These are phyloP conservation scores for Pimephales promelas DNA, from an alignment of 2,113 vertebrate species.

Conservation along the genomic window DNA sequence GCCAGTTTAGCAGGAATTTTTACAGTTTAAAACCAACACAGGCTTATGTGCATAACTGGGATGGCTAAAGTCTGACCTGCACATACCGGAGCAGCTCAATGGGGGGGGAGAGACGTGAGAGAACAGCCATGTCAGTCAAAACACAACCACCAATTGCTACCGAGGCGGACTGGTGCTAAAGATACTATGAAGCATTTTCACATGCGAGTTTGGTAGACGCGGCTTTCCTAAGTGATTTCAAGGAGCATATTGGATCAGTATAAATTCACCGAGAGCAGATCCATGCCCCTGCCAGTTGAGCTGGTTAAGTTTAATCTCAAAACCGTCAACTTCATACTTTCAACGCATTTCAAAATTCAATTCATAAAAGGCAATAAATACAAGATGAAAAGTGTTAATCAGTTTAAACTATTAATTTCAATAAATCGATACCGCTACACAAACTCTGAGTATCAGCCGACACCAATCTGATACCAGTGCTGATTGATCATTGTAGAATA, in stretches of 20 bases:
- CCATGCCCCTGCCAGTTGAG: background rate
- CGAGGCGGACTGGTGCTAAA: background rate
- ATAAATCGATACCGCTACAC: too few relatives aligned
- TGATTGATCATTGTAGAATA: too few relatives aligned
- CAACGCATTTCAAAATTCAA: background rate
- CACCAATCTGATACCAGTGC: too few relatives aligned
- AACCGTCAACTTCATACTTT: background rate
- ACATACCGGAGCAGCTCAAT: slow-evolving; percentile 32
- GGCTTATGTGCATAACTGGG: slow-evolving; percentile 62
- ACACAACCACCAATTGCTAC: background rate
- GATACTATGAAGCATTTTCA: background rate
- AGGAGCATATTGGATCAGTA: background rate
- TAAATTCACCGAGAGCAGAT: background rate
- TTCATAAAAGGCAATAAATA: background rate
- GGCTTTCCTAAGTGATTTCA: background rate
- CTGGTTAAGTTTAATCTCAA: background rate
- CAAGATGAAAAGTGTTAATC: background rate
- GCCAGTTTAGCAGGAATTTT: slow-evolving; percentile 63
- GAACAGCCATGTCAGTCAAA: slow-evolving; percentile 9
- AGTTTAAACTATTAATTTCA: too few relatives aligned
- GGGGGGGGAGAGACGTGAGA: background rate
- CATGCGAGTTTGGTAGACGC: background rate
- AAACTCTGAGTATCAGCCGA: too few relatives aligned
- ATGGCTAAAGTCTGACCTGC: slow-evolving; percentile 53
- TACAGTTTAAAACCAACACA: slow-evolving; percentile 64